These are phyloP conservation scores for Trichopria drosophilae DNA, from an alignment of 2,888 invertebrate genomes.

Conservation along the genomic window DNA sequence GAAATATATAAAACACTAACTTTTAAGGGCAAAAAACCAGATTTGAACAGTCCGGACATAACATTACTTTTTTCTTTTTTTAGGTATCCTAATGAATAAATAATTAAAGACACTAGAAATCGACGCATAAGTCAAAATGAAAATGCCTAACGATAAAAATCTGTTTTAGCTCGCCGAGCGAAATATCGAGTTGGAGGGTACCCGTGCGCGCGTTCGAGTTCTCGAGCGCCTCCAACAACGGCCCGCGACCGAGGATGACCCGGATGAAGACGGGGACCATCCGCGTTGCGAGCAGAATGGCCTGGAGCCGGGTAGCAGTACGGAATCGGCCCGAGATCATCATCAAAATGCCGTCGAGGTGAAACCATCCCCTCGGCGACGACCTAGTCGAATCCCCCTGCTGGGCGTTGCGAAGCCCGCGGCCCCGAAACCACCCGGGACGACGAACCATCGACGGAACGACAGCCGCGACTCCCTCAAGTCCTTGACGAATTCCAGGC, in stretches of 20 bases:
- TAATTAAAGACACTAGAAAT: no score
- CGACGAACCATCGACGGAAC: conserved; percentile 57
- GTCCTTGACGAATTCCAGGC: conserved; percentile 44
- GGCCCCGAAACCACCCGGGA: conserved; percentile 69
- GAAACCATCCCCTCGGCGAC: conserved; percentile 58
- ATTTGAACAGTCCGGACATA: no score
- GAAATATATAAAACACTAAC: no score
- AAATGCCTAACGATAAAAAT: no score
- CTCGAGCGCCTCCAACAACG: conserved; percentile 64
- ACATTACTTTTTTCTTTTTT: no score
- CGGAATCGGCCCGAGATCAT: conserved; percentile 68
- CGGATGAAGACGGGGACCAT: conserved; percentile 55
- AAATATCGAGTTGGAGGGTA: conserved; percentile 82
- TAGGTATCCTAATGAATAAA: no score
- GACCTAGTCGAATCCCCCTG: conserved; percentile 75
- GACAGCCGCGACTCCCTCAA: conserved; percentile 55
- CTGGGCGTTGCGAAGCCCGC: conserved; percentile 61
- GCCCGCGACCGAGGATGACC: conserved; percentile 58
- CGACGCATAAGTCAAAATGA: no score
- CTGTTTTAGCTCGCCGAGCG: conserved; percentile 74
- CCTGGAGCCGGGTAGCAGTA: conserved; percentile 60
- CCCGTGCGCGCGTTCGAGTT: conserved; percentile 74
- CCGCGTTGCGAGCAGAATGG: conserved; percentile 45
- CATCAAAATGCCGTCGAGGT: conserved; percentile 54
- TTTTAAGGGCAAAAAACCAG: no score